Evolutionary conservation across 2,113 vertebrate species (phyloP).

Genomic region (Boulengeromyrus knoepffleri): DNA sequence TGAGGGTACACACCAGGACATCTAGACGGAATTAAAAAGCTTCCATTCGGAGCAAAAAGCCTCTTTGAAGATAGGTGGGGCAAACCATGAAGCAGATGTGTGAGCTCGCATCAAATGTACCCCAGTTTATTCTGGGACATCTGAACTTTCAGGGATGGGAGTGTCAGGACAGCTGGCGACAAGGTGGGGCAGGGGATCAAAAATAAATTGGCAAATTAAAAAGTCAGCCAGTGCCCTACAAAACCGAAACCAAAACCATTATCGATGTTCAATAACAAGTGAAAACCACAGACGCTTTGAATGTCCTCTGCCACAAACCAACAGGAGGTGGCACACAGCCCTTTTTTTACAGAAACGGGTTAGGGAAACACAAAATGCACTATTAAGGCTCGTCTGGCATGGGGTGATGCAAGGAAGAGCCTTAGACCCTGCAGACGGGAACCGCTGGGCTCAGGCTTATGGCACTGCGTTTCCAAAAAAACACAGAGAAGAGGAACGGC

Average conservation of each 20-base stretch:
- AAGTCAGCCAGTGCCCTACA: constrained; percentile 19
- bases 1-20: constrained; percentile 25
- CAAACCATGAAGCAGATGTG: constrained; percentile 43
- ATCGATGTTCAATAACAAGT: not conserved
- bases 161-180: constrained; percentile 28
- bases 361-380: not conserved
- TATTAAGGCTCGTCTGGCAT: not conserved
- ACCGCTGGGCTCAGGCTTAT: not conserved
- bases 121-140: constrained; percentile 56
- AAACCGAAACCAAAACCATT: not conserved
- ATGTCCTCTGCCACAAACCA: constrained; percentile 28
- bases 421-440: not conserved
- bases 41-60: constrained; percentile 40
- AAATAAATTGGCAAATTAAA: constrained; percentile 29
- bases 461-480: not conserved
- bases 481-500: constrained; percentile 28
- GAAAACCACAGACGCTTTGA: not conserved
- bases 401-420: not conserved
- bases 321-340: not conserved
- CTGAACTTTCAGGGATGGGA: constrained; percentile 40
- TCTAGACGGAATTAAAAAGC: constrained; percentile 51
- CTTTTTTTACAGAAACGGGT: not conserved
- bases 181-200: constrained; percentile 32
- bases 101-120: constrained; percentile 33
- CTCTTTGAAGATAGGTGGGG: constrained; percentile 40